A percentile compares a stretch with the other conserved stretches of the same genome.
Evolutionary conservation across 2,888 invertebrate genomes (phyloP).

Genomic region (Gibbula magus): DNA sequence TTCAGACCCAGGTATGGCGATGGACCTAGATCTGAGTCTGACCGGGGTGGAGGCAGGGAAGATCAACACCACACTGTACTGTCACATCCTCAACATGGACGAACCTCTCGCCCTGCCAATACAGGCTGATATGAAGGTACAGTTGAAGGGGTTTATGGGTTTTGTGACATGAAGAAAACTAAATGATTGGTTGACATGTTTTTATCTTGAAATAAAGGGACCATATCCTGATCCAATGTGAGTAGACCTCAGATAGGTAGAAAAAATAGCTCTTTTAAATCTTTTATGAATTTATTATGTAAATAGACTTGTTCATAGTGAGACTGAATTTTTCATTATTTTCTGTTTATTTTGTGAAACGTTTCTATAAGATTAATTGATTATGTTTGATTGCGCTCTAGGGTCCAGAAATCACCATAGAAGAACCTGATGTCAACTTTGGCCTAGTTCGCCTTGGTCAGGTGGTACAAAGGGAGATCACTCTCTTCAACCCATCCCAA

Average conservation of each 20-base stretch:
- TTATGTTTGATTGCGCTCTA: conserved; percentile 39
- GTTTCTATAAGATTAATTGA: background rate
- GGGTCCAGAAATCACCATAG: conserved; percentile 72
- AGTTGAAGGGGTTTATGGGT: background rate
- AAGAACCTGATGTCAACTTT: conserved; percentile 71
- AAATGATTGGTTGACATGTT: background rate
- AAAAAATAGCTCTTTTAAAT: too few relatives aligned
- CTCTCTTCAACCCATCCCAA: conserved; percentile 67
- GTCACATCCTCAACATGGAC: conserved; percentile 71
- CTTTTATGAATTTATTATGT: too few relatives aligned
- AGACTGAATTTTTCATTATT: background rate
- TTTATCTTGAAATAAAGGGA: background rate
- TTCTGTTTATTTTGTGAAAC: background rate
- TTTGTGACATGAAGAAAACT: background rate
- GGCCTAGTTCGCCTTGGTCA: conserved; percentile 71
- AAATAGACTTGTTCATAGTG: too few relatives aligned
- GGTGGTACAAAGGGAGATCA: conserved; percentile 54
- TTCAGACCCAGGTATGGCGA: conserved; percentile 69
- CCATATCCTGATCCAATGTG: background rate
- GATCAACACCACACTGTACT: conserved; percentile 68
- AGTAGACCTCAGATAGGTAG: background rate
- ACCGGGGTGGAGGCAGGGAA: conserved; percentile 69
- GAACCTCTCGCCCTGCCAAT: conserved; percentile 71
- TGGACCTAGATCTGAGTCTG: conserved; percentile 70
- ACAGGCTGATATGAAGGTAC: conserved; percentile 72